Evolutionary conservation across 2,797 vertebrate genomes (phyloP), one percentile per base, ranked within the genome.

Genomic region (Intellagama lesueurii): DNA sequence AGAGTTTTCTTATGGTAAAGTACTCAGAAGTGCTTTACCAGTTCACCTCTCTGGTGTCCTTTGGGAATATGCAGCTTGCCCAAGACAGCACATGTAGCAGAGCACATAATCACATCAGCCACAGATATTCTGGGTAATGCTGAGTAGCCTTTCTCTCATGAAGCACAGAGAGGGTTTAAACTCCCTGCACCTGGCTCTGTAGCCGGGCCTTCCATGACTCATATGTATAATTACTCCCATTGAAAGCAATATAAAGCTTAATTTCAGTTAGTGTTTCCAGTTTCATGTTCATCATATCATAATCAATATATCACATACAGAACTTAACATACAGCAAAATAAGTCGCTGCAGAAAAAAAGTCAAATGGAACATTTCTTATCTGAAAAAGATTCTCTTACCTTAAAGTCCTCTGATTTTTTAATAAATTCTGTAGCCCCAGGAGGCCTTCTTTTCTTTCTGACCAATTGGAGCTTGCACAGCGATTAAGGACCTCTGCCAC

Each of bases 391-490:
- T 1, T 26, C 22, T 64, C 95, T 92, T 90, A 98, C 99, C 99
- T 99, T 92, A 99, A 98, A 32, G 98, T 98, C 87, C 99, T 98
- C 93, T 99, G 98, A 94, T 98, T 99, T 96, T 99, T 99, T 0
- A 99, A 69, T 69, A 99, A 96, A 26, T 98, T 98, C 91, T 99
- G 99, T 9, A 99, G 97, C 64, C 98, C 99, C 68, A 99, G 91
- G 8, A 99, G 97, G 1, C 99, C 99, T 94, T 99, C 99, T 87
- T 99, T 99, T 94, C 99, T 98, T 94, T 99, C 99, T 26, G 99
- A 99, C 99, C 98, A 99, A 95, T 99, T 99, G 94, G 98, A 97
- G 88, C 98, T 99, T 85, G 99, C 99, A 90, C 99, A 99, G 83
- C 98, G 98, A 91, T 99, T 99, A 75, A 99, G 97, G 92, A 99